Conservation (phyloP, 2,797 vertebrate species). For the Labeo calbasu region DNA sequence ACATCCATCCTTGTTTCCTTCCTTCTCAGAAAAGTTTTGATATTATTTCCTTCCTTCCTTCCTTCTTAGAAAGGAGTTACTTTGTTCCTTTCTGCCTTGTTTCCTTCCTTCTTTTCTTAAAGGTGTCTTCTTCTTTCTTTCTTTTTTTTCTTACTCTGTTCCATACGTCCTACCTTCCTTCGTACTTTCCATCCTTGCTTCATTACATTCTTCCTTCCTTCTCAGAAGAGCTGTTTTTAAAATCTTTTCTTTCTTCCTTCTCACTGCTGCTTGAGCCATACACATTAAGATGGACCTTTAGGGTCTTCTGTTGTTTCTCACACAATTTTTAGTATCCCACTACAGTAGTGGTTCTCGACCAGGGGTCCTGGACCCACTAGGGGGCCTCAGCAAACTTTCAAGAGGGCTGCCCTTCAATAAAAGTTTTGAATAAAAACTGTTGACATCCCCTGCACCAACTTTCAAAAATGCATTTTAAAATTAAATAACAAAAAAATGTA, state of each 20-base stretch:
- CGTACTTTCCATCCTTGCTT: too few relatives aligned
- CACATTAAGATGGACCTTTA: background rate
- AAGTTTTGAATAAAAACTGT: background rate
- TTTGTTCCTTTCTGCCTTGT: too few relatives aligned
- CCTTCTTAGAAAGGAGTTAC: too few relatives aligned
- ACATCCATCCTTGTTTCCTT: conserved; percentile 2
- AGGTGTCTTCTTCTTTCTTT: too few relatives aligned
- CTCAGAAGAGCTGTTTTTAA: too few relatives aligned
- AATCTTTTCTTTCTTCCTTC: too few relatives aligned
- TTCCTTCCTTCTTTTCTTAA: too few relatives aligned
- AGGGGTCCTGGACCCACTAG: background rate
- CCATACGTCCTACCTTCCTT: too few relatives aligned
- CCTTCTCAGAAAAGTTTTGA: background rate
- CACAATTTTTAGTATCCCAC: background rate
- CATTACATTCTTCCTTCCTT: too few relatives aligned
- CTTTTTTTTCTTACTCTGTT: too few relatives aligned
- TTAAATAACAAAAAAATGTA: background rate
- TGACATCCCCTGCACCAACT: background rate
- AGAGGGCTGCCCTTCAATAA: background rate
- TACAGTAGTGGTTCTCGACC: background rate
- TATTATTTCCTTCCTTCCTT: background rate
- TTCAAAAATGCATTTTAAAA: background rate
- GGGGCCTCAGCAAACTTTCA: background rate
- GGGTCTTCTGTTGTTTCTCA: background rate
- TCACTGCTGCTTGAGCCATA: background rate